Evolutionary conservation across 1,140 invertebrate genomes (phyloP), one percentile per base, ranked within the genome.

Genomic region (Eumaeus atala): DNA sequence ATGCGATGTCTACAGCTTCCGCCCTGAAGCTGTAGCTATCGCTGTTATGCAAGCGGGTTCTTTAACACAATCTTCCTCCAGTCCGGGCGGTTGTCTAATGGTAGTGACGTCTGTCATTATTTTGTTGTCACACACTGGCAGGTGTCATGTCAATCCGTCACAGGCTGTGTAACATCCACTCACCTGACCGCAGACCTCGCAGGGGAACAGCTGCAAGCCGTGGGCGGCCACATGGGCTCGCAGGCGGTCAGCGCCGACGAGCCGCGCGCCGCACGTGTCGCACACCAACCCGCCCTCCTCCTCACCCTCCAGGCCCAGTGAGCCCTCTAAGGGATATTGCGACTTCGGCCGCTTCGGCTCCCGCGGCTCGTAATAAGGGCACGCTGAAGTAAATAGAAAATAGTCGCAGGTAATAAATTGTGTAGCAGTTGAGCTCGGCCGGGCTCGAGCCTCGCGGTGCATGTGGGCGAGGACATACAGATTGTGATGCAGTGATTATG

Each of bases 281-380:
- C 81, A 84, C n/a, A 84, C 66, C 57, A 67, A 58, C 28, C 48
- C 61, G n/a, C 61, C 42, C 17, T 61, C 51, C 12, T 38, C 56
- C 52, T 52, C 55, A 10, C 42, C 49, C 9, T 33, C 44, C n/a
- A 51, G 42, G 3, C 36, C 55, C n/a, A 53, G 37, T 0, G 48
- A 28, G 33, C 49, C 52, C 21, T 40, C 12, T 12, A 47, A 9
- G 4, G 40, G 34, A 0, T 54, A 11, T 7, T 48, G 38, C 6
- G 55, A 48, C 40, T 71, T 74, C 0, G 59, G 34, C 21, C 76
- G 70, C 47, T 81, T 82, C 1, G 74, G 64, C 12, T 81, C 73
- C 0, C 81, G 73, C 7, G 81, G 76, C 52, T 84, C 76, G 60
- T 79, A 84, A 51, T 83, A 84, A 0, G 81, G 81, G 53, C 81